These are phyloP conservation scores for Drosophila pseudotalamancana DNA, from an alignment of 2,888 invertebrate genomes.

Conservation along the genomic window DNA sequence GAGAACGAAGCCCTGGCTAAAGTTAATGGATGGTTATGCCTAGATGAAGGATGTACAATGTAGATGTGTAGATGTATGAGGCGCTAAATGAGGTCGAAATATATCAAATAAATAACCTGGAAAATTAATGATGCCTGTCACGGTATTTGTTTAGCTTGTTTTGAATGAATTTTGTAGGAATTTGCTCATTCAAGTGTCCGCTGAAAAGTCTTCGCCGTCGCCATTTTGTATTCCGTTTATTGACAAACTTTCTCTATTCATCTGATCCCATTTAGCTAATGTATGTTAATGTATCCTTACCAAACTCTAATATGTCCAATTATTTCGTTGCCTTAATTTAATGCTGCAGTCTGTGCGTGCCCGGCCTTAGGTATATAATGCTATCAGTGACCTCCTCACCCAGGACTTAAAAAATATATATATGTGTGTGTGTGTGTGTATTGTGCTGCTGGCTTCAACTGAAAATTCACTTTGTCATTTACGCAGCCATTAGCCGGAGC, in stretches of 20 bases:
- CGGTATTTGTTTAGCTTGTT: neutral
- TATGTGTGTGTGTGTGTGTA: neutral
- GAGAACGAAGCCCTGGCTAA: too few relatives aligned
- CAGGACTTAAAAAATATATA: constrained; percentile 33
- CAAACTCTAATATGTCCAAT: constrained; percentile 40
- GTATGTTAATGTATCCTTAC: constrained; percentile 29
- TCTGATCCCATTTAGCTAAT: constrained; percentile 36
- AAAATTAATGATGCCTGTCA: neutral
- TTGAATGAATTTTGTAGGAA: neutral
- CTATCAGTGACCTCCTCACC: constrained; percentile 56
- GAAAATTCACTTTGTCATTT: constrained; percentile 77
- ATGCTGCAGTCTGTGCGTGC: constrained; percentile 24
- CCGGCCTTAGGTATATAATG: constrained; percentile 43
- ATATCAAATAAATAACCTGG: neutral
- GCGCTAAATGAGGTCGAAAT: neutral
- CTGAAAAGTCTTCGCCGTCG: neutral
- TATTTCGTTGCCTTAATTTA: constrained; percentile 44
- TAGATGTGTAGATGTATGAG: too few relatives aligned
- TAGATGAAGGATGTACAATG: too few relatives aligned
- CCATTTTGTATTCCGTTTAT: neutral
- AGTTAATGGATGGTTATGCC: too few relatives aligned
- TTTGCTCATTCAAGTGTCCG: neutral
- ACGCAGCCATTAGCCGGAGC: constrained; percentile 73
- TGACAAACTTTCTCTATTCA: constrained; percentile 1
- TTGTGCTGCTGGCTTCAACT: constrained; percentile 29